These are phyloP conservation scores for Champsocephalus esox DNA, from an alignment of 2,797 vertebrate species.

Conservation along the genomic window DNA sequence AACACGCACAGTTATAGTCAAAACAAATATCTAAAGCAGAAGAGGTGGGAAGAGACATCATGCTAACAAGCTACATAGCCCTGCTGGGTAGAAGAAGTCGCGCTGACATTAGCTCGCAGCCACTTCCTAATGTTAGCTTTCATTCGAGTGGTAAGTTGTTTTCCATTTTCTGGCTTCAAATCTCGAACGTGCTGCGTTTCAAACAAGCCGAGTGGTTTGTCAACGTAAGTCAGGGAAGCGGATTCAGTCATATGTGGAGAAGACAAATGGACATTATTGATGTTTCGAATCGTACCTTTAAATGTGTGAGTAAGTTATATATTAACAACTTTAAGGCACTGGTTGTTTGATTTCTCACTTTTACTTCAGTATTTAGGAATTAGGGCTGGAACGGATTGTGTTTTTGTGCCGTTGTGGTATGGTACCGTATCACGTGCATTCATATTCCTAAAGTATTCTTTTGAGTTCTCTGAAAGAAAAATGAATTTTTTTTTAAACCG, in stretches of 20 bases:
- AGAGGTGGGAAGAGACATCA: too few relatives aligned
- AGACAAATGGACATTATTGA: too few relatives aligned
- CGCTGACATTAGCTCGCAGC: not conserved
- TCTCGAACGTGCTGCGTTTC: not conserved
- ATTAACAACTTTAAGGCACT: not conserved
- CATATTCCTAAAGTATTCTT: too few relatives aligned
- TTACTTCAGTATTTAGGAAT: not conserved
- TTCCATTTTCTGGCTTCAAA: not conserved
- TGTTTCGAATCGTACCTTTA: not conserved
- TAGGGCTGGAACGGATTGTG: not conserved
- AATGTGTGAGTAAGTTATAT: not conserved
- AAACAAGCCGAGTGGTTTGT: too few relatives aligned
- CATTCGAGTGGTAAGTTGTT: not conserved
- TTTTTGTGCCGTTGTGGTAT: not conserved
- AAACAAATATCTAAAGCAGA: not conserved
- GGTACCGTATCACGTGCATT: too few relatives aligned
- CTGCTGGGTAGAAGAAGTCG: not conserved
- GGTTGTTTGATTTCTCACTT: constrained; percentile 2
- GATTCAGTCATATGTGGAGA: not conserved
- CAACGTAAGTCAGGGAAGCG: too few relatives aligned
- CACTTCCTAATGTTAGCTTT: not conserved
- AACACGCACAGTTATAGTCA: not conserved
- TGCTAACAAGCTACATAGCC: not conserved
- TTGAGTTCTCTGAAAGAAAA: too few relatives aligned
- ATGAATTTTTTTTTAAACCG: too few relatives aligned